Conservation (phyloP, 2,113 vertebrate species). For the Hypanus sabinus region DNA sequence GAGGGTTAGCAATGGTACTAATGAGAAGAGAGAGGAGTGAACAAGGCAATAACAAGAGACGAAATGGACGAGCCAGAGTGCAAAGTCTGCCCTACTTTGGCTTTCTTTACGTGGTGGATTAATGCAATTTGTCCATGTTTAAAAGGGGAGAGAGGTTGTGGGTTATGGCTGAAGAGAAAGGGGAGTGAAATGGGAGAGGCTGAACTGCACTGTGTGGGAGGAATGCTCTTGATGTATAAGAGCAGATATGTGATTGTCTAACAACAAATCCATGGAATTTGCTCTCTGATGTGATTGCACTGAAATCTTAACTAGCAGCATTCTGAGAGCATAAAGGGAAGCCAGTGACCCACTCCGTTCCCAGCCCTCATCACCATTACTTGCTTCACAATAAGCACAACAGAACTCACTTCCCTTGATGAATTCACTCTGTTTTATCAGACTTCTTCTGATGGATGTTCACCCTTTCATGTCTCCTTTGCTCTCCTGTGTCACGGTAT, state of each 20-base stretch:
- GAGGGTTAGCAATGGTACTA: background rate
- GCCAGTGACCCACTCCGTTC: background rate
- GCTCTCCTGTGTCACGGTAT: background rate
- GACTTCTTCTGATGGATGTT: background rate
- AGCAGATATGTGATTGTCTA: background rate
- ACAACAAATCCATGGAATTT: background rate
- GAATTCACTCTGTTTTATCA: background rate
- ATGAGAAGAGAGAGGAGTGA: background rate
- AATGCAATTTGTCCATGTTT: conserved; percentile 1
- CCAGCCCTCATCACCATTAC: background rate
- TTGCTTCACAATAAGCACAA: background rate
- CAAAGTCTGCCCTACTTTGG: background rate
- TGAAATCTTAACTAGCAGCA: conserved; percentile 11
- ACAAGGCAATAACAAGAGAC: background rate
- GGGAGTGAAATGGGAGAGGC: conserved; percentile 15
- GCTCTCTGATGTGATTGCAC: background rate
- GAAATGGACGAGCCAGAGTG: background rate
- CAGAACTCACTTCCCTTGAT: background rate
- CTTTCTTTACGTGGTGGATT: conserved; percentile 7
- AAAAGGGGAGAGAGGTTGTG: conserved; percentile 4
- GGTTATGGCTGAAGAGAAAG: background rate
- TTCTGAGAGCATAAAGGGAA: background rate
- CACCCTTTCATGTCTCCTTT: background rate
- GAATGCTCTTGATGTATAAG: conserved; percentile 30
- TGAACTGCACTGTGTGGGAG: background rate